A percentile compares a stretch with the other conserved stretches of the same genome.
phyloP scores from a whole-genome alignment of 2,888 invertebrate genomes.

The Lepidonotus clava region DNA sequence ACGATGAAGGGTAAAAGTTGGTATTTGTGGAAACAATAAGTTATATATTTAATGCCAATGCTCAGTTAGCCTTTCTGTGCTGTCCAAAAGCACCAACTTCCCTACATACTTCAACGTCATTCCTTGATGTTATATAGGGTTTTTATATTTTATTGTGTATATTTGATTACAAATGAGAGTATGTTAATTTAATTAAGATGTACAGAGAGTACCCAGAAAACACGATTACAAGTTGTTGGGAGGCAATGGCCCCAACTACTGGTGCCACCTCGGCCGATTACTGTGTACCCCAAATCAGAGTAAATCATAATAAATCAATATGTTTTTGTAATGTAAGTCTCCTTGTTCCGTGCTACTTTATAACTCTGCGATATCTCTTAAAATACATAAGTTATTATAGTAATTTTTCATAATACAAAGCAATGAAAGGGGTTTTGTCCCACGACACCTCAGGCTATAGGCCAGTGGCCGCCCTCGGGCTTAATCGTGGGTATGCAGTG shows the following conservation, averaged over 20 bases:
- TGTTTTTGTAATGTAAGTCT: slow-evolving; percentile 56
- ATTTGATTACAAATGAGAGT: slow-evolving; percentile 37
- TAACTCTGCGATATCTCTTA: no score
- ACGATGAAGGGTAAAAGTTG: slow-evolving; percentile 24
- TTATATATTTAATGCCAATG: slow-evolving; percentile 43
- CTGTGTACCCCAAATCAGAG: slow-evolving; percentile 26
- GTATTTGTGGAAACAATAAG: not conserved
- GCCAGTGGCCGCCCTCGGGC: not conserved
- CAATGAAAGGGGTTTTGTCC: not conserved
- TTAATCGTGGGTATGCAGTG: not conserved
- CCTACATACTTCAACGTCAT: slow-evolving; percentile 52
- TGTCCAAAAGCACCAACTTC: slow-evolving; percentile 13
- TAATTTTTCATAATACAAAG: no score
- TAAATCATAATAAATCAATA: slow-evolving; percentile 56
- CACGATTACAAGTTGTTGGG: slow-evolving; percentile 1
- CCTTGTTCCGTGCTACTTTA: slow-evolving; percentile 36
- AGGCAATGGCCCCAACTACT: not conserved
- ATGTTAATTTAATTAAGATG: slow-evolving; percentile 49
- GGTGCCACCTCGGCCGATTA: slow-evolving; percentile 25
- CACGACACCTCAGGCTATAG: not conserved
- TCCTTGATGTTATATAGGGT: slow-evolving; percentile 51
- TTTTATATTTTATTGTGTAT: slow-evolving; percentile 49
- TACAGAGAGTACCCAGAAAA: slow-evolving; percentile 28
- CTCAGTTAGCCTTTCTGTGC: slow-evolving; percentile 25
- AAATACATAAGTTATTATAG: no score